Base-by-base conservation (phyloP, 2,113 vertebrate species). In the Microtus pennsylvanicus region DNA sequence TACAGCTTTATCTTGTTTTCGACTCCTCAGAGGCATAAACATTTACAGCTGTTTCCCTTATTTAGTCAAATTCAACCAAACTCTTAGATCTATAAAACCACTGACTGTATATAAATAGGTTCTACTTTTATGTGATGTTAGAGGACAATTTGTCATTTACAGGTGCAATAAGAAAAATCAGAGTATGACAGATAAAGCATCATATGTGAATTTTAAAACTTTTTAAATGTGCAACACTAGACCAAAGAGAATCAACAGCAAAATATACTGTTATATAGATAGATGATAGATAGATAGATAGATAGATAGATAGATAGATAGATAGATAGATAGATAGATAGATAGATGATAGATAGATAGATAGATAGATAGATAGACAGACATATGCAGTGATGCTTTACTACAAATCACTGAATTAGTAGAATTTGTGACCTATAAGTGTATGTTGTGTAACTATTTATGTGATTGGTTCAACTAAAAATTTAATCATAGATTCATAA, bases 121-220 rank as follows among this genome's bases (percentile, higher is more conserved):
- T 97, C 96, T 63, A 52, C 78, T 95, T 97, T 96, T 63, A 96
- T 97, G 83, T 92, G 76, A 35, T 92, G 16, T 96, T 96, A 65
- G 21, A 95, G n/a, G 91, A 90, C 94, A 97, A 72, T 94, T 86
- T 78, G 67, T 88, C 52, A 97, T 92, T 94, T 89, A 97, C 30
- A 91, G 42, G 65, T 35, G 90, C 92, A 67, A 63, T 94, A 93
- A 97, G 88, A 90, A 90, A 89, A 96, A 70, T 63, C 21, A 85
- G 94, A 93, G 42, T 8, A 78, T 63, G 42, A 90, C 85, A 86
- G 87, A 86, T 63, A 89, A 92, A 65, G 45, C 89, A 96, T 93
- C 33, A 35, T 61, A 8, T 76, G 1, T 4, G 5, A 0, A 42
- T 77, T 95, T 97, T 87, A 4, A 11, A 97, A 91, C 97, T 83